These are phyloP conservation scores for Noctua janthe DNA, from an alignment of 2,888 invertebrate species.

Conservation along the genomic window DNA sequence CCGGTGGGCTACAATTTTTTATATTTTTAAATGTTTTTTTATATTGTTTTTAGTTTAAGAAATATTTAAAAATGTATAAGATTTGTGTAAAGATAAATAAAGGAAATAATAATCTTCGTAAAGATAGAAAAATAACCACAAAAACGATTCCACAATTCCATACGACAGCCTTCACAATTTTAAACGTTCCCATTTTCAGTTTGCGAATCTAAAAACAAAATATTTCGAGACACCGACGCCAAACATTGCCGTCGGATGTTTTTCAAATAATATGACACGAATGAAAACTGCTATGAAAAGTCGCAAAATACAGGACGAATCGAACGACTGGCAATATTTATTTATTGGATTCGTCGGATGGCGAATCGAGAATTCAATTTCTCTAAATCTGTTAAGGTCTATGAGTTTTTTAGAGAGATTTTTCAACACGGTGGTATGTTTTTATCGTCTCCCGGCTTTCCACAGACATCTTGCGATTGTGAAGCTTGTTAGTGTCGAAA, in stretches of 20 bases:
- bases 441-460: neutral
- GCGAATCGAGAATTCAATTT: neutral
- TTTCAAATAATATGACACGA: constrained; percentile 54
- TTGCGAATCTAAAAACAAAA: constrained; percentile 41
- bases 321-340: neutral
- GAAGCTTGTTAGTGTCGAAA: neutral
- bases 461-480: neutral
- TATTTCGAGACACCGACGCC: constrained; percentile 35
- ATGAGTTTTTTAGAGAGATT: neutral
- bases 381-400: neutral
- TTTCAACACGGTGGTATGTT: neutral
- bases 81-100: too few species aligned
- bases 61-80: too few species aligned
- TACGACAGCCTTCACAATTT: constrained; percentile 9
- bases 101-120: too few species aligned
- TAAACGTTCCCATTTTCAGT: constrained; percentile 3
- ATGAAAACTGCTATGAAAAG: constrained; percentile 28
- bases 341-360: constrained; percentile 25
- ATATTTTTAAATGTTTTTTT: too few species aligned
- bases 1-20: too few species aligned
- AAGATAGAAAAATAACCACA: too few species aligned
- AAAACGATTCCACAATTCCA: neutral
- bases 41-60: too few species aligned
- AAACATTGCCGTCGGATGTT: constrained; percentile 54
- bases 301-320: constrained; percentile 27